Conservation (phyloP, 2,797 vertebrate genomes). For the Characodon lateralis region DNA sequence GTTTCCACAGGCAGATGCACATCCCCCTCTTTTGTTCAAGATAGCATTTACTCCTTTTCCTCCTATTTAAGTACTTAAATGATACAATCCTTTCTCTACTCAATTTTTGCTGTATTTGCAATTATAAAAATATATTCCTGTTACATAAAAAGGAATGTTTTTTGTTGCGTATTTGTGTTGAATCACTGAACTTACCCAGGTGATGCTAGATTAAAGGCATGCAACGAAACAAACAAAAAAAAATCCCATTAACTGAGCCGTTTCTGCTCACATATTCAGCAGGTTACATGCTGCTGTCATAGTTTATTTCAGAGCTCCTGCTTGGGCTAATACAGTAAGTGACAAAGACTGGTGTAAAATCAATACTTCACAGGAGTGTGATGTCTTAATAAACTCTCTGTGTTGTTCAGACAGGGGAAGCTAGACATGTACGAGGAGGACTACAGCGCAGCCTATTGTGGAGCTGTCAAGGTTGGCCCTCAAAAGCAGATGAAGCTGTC, state of each 20-base stretch:
- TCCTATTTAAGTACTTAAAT: slow-evolving; percentile 65
- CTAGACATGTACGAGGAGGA: slow-evolving; percentile 79
- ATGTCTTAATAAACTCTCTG: slow-evolving; percentile 86
- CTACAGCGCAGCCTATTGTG: slow-evolving; percentile 83
- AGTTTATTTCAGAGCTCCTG: slow-evolving; percentile 70
- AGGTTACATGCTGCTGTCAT: slow-evolving; percentile 75
- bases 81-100: slow-evolving; percentile 46
- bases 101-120: slow-evolving; percentile 48
- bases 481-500: slow-evolving; percentile 89
- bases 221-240: slow-evolving; percentile 55
- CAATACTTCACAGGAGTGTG: slow-evolving; percentile 82
- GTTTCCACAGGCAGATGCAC: slow-evolving; percentile 73
- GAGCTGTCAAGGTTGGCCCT: slow-evolving; percentile 82
- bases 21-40: slow-evolving; percentile 75
- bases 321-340: slow-evolving; percentile 77
- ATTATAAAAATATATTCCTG: slow-evolving; percentile 29
- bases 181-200: slow-evolving; percentile 52
- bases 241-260: slow-evolving; percentile 57
- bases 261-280: slow-evolving; percentile 63
- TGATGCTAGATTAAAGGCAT: slow-evolving; percentile 60
- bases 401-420: slow-evolving; percentile 79
- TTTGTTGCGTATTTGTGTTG: slow-evolving; percentile 45
- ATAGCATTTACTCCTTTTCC: slow-evolving; percentile 49
- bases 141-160: background rate
- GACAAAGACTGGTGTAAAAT: slow-evolving; percentile 80